Base-by-base conservation (phyloP, 2,888 invertebrate species). In the Oegoconia quadripuncta region DNA sequence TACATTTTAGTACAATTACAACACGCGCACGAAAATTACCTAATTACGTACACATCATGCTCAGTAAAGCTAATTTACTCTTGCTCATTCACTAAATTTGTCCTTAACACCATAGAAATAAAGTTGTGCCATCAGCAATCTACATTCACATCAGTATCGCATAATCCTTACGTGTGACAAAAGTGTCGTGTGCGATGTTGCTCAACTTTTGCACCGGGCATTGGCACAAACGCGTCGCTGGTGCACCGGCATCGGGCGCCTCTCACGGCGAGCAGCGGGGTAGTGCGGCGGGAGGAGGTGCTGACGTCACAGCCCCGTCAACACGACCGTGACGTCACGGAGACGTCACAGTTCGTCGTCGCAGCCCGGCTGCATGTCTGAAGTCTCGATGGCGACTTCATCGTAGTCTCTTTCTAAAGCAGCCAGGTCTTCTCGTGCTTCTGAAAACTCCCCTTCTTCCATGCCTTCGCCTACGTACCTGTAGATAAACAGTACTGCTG, bases 381-480 rank as follows among this genome's bases (percentile, higher is more conserved):
- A 73, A 39, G 83, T 82, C 59, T 93, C 93, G 59, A 90, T 88
- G 42, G 92, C 92, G 11, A 93, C 93, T 68, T 93, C 93, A 55
- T 93, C 92, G 72, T 93, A 93, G 62, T 94, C 93, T 54, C 91
- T 89, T 72, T 93, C 93, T 3, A 93, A 79, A 14, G 91, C 90
- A 36, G 91, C 93, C 48, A 95, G 82, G 76, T 95, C 93, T 65
- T 95, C 94, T 16, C 94, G 88, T 14, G 95, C 95, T 70, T 95
- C 94, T 5, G 91, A 90, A 77, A 95, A 95, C 74, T 95, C 95
- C 0, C 94, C 94, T 70, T 93, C 93, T 64, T 93, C 93, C 94
- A 94, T 94, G 38, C 94, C 95, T 72, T 94, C 93, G 28, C 93
- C 93, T 29, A 92, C 93, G 74, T 93, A 95, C 95, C 93, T 89